phyloP scores from a whole-genome alignment of 2,113 vertebrate species.

The Malurus alboscapulatus region DNA sequence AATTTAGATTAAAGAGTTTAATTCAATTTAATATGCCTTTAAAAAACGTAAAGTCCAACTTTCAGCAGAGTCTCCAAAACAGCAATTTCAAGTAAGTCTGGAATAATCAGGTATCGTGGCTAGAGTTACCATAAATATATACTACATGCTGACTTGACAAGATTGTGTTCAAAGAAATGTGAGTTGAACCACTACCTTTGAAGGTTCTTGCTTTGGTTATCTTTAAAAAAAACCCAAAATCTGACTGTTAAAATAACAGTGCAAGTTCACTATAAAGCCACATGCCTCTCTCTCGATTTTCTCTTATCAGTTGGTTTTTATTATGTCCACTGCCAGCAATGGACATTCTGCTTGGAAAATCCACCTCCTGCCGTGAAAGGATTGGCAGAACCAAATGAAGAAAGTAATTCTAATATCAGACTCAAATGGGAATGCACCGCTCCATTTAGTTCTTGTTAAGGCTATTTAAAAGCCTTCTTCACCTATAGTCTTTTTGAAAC shows the following conservation, averaged over 20 bases:
- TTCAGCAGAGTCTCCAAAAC: conserved; percentile 25
- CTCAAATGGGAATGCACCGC: not conserved
- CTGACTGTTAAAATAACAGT: conserved; percentile 19
- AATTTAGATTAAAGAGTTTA: conserved; percentile 14
- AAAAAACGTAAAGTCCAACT: not conserved
- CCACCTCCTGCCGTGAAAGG: conserved; percentile 16
- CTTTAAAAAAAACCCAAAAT: not conserved
- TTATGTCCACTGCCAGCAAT: conserved; percentile 31
- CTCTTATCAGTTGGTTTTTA: not conserved
- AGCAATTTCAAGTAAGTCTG: conserved; percentile 29
- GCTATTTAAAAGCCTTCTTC: conserved; percentile 53
- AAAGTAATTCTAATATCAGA: conserved; percentile 2
- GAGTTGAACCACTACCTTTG: not conserved
- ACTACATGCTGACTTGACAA: not conserved
- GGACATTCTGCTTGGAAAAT: conserved; percentile 7
- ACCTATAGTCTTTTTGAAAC: conserved; percentile 61
- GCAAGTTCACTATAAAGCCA: not conserved
- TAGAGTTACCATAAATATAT: not conserved
- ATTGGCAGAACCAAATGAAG: conserved; percentile 10
- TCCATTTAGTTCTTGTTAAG: conserved; percentile 43
- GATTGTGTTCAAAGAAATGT: not conserved
- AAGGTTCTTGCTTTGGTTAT: conserved; percentile 57
- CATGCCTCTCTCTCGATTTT: not conserved
- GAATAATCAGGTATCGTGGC: not conserved
- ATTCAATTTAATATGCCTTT: not conserved